Percentiles rank a stretch among this genome's conserved stretches.
Evolutionary conservation across 2,113 vertebrate genomes (phyloP).

Genomic region (Herpailurus yagouaroundi): DNA sequence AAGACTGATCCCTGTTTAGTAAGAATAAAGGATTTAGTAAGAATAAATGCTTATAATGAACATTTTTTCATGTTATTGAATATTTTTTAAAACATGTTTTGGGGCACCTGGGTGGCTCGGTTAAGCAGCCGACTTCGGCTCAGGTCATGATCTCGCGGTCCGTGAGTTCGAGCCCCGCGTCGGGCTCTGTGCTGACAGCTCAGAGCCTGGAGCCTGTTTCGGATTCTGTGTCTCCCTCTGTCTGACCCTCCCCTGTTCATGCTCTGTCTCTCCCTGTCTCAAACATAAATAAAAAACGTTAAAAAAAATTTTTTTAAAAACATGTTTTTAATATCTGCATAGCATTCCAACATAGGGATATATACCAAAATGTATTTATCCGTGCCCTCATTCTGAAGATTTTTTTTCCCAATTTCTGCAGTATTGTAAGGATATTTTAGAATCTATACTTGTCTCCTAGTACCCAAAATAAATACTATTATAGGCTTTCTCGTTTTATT

Average conservation of each 20-base stretch:
- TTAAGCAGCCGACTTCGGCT: no score
- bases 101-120: no score
- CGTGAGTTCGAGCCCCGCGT: no score
- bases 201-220: no score
- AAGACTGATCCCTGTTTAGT: neutral
- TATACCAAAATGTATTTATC: conserved; percentile 41
- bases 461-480: conserved; percentile 30
- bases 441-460: neutral
- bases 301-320: neutral
- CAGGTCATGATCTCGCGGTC: no score
- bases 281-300: no score
- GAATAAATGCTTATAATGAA: neutral
- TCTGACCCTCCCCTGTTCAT: no score
- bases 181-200: no score
- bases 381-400: neutral
- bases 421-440: conserved; percentile 29
- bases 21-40: neutral
- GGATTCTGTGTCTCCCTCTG: no score
- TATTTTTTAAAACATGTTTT: conserved; percentile 55
- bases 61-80: conserved; percentile 24
- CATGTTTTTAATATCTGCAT: conserved; percentile 42
- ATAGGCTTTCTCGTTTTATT: neutral
- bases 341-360: neutral
- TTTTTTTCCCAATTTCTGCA: neutral
- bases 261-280: no score